These are phyloP conservation scores for Drosophila carrolli DNA, from an alignment of 1,140 invertebrate species.

Conservation along the genomic window DNA sequence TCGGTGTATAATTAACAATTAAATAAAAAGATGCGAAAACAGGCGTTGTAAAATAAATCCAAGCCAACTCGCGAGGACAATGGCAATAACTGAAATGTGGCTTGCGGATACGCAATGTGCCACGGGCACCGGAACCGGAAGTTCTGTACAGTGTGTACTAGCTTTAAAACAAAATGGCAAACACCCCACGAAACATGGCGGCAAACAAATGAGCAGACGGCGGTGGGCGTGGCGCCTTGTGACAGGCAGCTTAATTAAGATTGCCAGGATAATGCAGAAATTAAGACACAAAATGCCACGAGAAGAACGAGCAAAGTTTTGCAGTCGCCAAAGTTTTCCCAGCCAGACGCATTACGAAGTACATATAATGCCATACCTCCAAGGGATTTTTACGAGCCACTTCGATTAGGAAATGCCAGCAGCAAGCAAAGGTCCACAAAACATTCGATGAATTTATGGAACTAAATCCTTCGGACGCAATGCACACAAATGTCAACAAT, in stretches of 20 bases:
- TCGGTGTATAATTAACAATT: neutral
- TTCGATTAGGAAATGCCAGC: slow-evolving; percentile 2
- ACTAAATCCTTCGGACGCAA: slow-evolving; percentile 4
- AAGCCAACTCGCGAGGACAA: slow-evolving; percentile 18
- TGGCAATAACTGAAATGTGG: slow-evolving; percentile 26
- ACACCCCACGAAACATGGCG: slow-evolving; percentile 11
- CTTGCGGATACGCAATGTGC: slow-evolving; percentile 23
- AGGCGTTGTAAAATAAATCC: neutral
- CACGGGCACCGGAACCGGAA: slow-evolving; percentile 22
- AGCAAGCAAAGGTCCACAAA: slow-evolving; percentile 6
- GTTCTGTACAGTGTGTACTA: slow-evolving; percentile 10
- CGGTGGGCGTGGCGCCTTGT: slow-evolving; percentile 11
- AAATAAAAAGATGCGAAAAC: neutral
- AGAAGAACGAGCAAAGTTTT: slow-evolving; percentile 18
- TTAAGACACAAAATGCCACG: slow-evolving; percentile 48
- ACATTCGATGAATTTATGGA: slow-evolving; percentile 46
- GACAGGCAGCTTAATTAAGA: slow-evolving; percentile 67
- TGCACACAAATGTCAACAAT: slow-evolving; percentile 10
- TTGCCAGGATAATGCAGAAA: slow-evolving; percentile 61
- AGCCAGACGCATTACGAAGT: neutral
- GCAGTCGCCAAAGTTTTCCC: slow-evolving; percentile 17
- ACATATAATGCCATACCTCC: neutral
- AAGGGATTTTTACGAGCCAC: slow-evolving; percentile 12
- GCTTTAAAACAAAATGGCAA: neutral
- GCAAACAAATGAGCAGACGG: slow-evolving; percentile 36